Evolutionary conservation across 2,888 invertebrate genomes (phyloP), one percentile per base, ranked within the genome.

Genomic region (Leucoptera coffeella): DNA sequence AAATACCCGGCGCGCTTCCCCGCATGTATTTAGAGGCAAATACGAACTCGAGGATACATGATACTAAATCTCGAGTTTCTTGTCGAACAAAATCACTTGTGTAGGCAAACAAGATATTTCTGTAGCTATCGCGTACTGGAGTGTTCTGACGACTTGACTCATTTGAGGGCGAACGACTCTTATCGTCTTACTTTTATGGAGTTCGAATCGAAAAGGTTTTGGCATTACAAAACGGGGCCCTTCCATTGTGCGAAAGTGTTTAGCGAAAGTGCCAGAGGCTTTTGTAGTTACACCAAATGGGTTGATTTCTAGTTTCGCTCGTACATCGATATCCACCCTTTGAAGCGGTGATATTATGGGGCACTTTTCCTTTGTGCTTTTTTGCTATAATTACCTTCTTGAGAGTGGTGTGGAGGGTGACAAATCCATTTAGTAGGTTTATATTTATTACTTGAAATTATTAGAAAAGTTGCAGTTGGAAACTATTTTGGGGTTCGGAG

Each of bases 161-260:
- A 58, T 61, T 62, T 60, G 48, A 46, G 51, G 45, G n/a, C n/a
- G 49, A 58, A 56, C 46, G 56, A 48, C 52, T 56, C 57, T 60
- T 61, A 61, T 62, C 61, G 55, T 50, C 53, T 60, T 54, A 58
- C 54, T 59, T 60, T 61, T 59, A 60, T 59, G 48, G 52, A 55
- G 50, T 58, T 55, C 47, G 56, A 61, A 61, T 61, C 56, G 52
- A 55, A 57, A 50, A 57, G 52, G 50, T 52, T 55, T 52, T 50
- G 43, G 43, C 44, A 47, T 52, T 52, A 55, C 56, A 54, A 52
- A 59, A 59, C 52, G 54, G 48, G 56, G 57, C 56, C 59, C 53
- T 59, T 61, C 56, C 42, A 55, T 60, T 61, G 57, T 56, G 49
- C 46, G 45, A 38, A 50, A 50, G 50, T 53, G 50, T 52, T 54